Conservation (phyloP, 2,113 vertebrate genomes). For the Channa argus region DNA sequence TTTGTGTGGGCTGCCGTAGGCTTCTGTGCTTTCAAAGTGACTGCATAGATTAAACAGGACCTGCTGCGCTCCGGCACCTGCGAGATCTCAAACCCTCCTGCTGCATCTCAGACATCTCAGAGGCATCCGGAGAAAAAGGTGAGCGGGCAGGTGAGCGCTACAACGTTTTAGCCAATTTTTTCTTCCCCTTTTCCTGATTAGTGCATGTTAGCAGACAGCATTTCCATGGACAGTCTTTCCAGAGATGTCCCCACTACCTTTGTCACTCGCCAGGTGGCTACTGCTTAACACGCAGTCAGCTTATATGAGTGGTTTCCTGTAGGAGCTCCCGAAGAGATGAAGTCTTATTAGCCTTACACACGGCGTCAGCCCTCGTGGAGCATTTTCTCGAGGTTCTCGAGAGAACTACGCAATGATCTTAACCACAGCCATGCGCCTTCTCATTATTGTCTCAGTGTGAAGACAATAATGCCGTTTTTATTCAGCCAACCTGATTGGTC, state of each 20-base stretch:
- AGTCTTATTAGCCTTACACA: not conserved
- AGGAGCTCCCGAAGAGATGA: not conserved
- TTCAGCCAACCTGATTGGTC: slow-evolving; percentile 3
- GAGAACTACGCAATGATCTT: not conserved
- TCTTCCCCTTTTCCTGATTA: no score
- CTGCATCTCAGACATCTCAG: slow-evolving; percentile 18
- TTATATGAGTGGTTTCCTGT: not conserved
- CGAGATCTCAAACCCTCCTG: slow-evolving; percentile 16
- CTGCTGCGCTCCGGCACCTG: slow-evolving; percentile 23
- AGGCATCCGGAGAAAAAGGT: slow-evolving; percentile 33
- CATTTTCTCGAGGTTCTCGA: not conserved
- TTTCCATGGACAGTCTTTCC: not conserved
- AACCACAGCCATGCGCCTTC: not conserved
- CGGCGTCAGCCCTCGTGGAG: no score
- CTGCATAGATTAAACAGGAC: slow-evolving; percentile 45
- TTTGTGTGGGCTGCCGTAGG: slow-evolving; percentile 44
- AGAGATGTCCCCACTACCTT: no score
- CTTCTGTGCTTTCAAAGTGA: slow-evolving; percentile 49
- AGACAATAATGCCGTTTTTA: no score
- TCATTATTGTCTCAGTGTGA: not conserved
- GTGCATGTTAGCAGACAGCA: not conserved
- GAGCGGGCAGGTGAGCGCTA: slow-evolving; percentile 60
- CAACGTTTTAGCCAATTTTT: not conserved
- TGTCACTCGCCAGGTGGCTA: slow-evolving; percentile 25
- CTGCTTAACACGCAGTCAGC: not conserved